Percentiles rank a stretch among this genome's conserved stretches.
These are phyloP conservation scores for Conopomorpha cramerella DNA, from an alignment of 1,140 invertebrate genomes.

Conservation along the genomic window DNA sequence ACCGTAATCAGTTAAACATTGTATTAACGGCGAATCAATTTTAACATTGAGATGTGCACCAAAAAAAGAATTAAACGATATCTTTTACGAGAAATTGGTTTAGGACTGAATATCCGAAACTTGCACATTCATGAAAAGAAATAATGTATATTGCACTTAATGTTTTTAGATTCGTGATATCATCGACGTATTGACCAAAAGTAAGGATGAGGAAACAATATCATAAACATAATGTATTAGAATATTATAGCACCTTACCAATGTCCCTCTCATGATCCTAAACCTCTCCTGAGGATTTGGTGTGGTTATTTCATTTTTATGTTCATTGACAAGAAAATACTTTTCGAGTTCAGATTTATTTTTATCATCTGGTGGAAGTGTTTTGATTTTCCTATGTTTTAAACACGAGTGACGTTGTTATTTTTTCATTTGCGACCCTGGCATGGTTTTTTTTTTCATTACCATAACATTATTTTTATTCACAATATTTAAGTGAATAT, in stretches of 20 bases:
- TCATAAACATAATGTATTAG: slow-evolving; percentile 35
- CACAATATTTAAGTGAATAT: slow-evolving; percentile 23
- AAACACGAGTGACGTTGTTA: slow-evolving; percentile 30
- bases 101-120: slow-evolving; percentile 32
- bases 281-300: slow-evolving; percentile 58
- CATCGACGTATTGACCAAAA: slow-evolving; percentile 35
- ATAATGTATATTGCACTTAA: slow-evolving; percentile 46
- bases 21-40: slow-evolving; percentile 6
- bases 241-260: slow-evolving; percentile 51
- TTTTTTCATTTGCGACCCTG: slow-evolving; percentile 42
- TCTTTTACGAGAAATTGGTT: slow-evolving; percentile 33
- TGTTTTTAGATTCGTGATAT: slow-evolving; percentile 40
- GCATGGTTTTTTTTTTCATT: slow-evolving; percentile 42
- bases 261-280: slow-evolving; percentile 47
- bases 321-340: slow-evolving; percentile 24
- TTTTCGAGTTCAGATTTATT: slow-evolving; percentile 39
- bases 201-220: slow-evolving; percentile 29
- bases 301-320: slow-evolving; percentile 54
- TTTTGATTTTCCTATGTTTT: slow-evolving; percentile 59
- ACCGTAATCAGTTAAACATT: slow-evolving; percentile 14
- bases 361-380: slow-evolving; percentile 57
- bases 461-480: too few species aligned
- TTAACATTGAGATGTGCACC: slow-evolving; percentile 1
- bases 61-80: too few species aligned
- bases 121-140: slow-evolving; percentile 41